phyloP scores from a whole-genome alignment of 2,113 vertebrate species.

The Oryzias javanicus region DNA sequence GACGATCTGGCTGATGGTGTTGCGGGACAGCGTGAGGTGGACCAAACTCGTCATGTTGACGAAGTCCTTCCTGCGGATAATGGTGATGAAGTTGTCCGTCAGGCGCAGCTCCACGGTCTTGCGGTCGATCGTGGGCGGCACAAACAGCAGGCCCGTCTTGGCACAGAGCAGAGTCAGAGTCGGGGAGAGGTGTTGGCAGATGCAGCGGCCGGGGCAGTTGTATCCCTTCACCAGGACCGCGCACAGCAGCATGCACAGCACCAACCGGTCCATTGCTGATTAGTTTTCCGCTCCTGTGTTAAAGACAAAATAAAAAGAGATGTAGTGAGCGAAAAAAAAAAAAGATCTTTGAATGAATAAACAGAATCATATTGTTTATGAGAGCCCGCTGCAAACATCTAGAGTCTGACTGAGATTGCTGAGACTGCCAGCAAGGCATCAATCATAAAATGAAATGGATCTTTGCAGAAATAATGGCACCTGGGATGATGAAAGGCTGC shows the following conservation, averaged over 20 bases:
- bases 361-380: constrained; percentile 33
- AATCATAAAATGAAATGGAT: constrained; percentile 68
- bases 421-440: constrained; percentile 55
- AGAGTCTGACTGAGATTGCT: constrained; percentile 45
- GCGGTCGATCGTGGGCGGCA: constrained; percentile 89
- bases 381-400: constrained; percentile 47
- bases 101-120: constrained; percentile 91
- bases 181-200: constrained; percentile 91
- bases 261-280: constrained; percentile 84
- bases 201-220: constrained; percentile 89
- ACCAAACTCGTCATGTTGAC: constrained; percentile 96
- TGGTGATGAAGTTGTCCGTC: constrained; percentile 93
- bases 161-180: constrained; percentile 92
- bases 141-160: constrained; percentile 90
- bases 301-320: constrained; percentile 42
- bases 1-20: constrained; percentile 90
- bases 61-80: constrained; percentile 88
- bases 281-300: constrained; percentile 65
- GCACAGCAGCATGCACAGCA: constrained; percentile 85
- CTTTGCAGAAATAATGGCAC: constrained; percentile 66
- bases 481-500: constrained; percentile 68
- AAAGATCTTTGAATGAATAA: constrained; percentile 50
- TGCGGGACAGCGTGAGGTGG: constrained; percentile 92
- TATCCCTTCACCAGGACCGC: constrained; percentile 79
- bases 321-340: constrained; percentile 11